Evolutionary conservation across 2,888 invertebrate genomes (phyloP), one percentile per base, ranked within the genome.

Genomic region (Cheilosia soror): DNA sequence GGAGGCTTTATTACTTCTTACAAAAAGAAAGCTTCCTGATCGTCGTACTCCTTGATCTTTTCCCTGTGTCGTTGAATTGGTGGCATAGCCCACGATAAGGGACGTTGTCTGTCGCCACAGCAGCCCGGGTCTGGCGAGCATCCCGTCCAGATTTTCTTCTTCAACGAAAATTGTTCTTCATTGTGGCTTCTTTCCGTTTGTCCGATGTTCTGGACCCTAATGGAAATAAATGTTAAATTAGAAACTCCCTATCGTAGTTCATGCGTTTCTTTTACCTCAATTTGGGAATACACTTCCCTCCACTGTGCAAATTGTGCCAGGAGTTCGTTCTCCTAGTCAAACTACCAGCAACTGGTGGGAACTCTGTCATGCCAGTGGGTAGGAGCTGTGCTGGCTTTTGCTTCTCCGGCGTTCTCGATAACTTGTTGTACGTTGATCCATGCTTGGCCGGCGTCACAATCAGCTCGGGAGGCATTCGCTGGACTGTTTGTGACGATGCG

Each of bases 91-190:
- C 96, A 96, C 0, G 95, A 95, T 27, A 96, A 88, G 0, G 96
- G 95, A 60, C 92, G 89, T 31, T 63, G 82, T 37, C 77, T 79
- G 13, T 86, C 85, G 29, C 13, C 88, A 11, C 65, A 53, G 5
- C 60, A 77, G 5, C 60, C 76, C 2, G 91, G 13, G 88, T 92
- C 89, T 93, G 94, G 87, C 93, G 93, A 88, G 79, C 92, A 88
- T 5, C 96, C 96, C 2, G 95, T 95, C 96, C 96, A 96, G 58
- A 96, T 93, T 91, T 95, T 95, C 90, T 95, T 95, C 89, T 95
- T 95, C 33, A 96, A 90, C 0, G 95, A 93, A 5, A 96, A 91
- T 90, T 95, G 96, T 6, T 90, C 91, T 15, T 91, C 93, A 60
- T 88, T 77, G 44, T 87, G 80, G 57, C 66, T 51, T 47, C 53